Base-by-base conservation (phyloP, 2,113 vertebrate species). In the Phylloscopus whistleri region DNA sequence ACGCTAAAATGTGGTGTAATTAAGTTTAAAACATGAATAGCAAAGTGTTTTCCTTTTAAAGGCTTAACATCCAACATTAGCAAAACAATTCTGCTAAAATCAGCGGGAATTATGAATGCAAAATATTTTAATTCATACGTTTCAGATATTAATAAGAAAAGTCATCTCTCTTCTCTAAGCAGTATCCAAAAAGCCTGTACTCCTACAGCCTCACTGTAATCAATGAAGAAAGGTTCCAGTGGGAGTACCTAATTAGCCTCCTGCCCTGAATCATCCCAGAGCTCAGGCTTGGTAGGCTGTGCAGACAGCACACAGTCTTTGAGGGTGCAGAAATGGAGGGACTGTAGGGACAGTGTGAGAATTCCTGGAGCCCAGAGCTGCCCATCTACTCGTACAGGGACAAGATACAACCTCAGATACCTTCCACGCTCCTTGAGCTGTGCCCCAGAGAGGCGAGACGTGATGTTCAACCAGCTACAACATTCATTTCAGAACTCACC, bases 331-430 rank as follows among this genome's bases (percentile, higher is more conserved):
- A 75, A 60, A 30, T 12, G 41, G 58, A 73, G 6, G 6, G 58
- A 49, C 17, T 83, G 16, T 10, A 35, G 23, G 33, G 43, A 82
- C 39, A 84, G 15, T 2, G 5, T 6, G 14, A 13, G 49, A 84
- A 51, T 67, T 49, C 31, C 62, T 10, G 28, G 35, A 75, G 12
- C 30, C 24, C 55, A 22, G 3, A 60, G 48, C 41, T 74, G 43
- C 69, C 48, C 27, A 3, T 16, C n/a, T 56, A 7, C 56, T 56
- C 0, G 0, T 46, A 44, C 6, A 59, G 16, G 37, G 63, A 70
- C 28, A 41, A 52, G n/a, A 30, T 1, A 53, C 7, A n/a, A 46
- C 28, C 60, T 75, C 35, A 24, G 49, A 31, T 4, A 51, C 33
- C 56, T 89, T 66, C 80, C 16, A 28, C 19, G 11, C 59, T 73